phyloP scores from a whole-genome alignment of 2,888 invertebrate genomes.

The Idaea biselata region DNA sequence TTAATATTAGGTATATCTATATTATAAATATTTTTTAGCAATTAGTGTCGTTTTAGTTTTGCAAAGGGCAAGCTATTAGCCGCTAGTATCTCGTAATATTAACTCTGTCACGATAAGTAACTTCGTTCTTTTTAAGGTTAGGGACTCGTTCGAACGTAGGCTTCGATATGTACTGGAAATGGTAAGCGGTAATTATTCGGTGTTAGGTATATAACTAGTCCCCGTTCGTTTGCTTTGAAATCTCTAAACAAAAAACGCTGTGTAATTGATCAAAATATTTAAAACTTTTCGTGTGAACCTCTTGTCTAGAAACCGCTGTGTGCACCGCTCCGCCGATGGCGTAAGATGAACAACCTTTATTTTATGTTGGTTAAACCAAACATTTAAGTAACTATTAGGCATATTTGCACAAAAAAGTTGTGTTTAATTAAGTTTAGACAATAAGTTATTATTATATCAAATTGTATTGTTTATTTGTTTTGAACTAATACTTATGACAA shows the following conservation, averaged over 20 bases:
- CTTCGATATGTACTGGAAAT: slow-evolving; percentile 18
- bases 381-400: slow-evolving; percentile 75
- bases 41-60: slow-evolving; percentile 21
- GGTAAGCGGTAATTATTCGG: slow-evolving; percentile 21
- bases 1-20: slow-evolving; percentile 34
- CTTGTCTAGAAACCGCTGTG: slow-evolving; percentile 29
- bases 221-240: slow-evolving; percentile 29
- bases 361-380: slow-evolving; percentile 75
- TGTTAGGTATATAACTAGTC: slow-evolving; percentile 24
- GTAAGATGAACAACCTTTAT: slow-evolving; percentile 31
- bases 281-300: slow-evolving; percentile 20
- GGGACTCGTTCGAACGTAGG: slow-evolving; percentile 21
- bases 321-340: slow-evolving; percentile 42
- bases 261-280: slow-evolving; percentile 25
- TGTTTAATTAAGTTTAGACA: slow-evolving; percentile 82
- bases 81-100: slow-evolving; percentile 33
- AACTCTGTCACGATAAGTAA: slow-evolving; percentile 30
- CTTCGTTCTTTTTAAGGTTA: slow-evolving; percentile 20
- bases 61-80: slow-evolving; percentile 31
- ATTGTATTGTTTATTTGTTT: slow-evolving; percentile 71
- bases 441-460: slow-evolving; percentile 79
- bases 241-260: slow-evolving; percentile 23
- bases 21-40: slow-evolving; percentile 30
- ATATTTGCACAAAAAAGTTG: slow-evolving; percentile 82
- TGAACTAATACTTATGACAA: slow-evolving; percentile 76